Conservation (phyloP, 2,797 vertebrate genomes). For the Chelidonichthys spinosus region DNA sequence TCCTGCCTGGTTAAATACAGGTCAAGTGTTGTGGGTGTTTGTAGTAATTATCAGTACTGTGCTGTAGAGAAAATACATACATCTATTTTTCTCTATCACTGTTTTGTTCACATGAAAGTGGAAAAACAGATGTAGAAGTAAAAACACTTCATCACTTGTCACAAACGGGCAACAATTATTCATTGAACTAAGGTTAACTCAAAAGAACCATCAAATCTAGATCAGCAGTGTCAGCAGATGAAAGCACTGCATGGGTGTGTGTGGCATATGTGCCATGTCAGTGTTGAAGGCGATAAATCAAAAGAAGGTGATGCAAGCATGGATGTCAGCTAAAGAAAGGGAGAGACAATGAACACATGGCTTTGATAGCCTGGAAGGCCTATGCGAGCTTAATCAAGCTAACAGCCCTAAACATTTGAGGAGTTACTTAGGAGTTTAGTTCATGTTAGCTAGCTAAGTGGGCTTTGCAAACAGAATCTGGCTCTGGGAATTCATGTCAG, state of each 20-base stretch:
- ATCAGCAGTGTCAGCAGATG: neutral
- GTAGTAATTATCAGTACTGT: neutral
- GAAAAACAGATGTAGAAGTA: conserved; percentile 2
- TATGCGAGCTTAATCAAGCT: neutral
- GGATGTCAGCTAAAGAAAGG: neutral
- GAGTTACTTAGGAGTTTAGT: conserved; percentile 6
- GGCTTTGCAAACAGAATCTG: conserved; percentile 10
- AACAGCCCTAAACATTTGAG: neutral
- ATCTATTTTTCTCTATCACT: neutral
- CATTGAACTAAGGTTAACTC: too few species aligned
- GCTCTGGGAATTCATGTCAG: conserved; percentile 11
- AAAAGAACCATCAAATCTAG: neutral
- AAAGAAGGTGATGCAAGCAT: neutral
- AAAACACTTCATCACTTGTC: neutral
- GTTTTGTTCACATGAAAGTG: neutral
- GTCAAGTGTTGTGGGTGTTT: neutral
- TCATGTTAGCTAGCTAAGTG: neutral
- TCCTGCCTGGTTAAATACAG: neutral
- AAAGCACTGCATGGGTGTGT: neutral
- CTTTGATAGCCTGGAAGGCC: too few species aligned
- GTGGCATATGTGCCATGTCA: too few species aligned
- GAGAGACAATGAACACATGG: too few species aligned
- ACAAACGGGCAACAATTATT: too few species aligned
- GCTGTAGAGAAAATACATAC: neutral
- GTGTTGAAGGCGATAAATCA: neutral